phyloP scores from a whole-genome alignment of 2,888 invertebrate genomes.

The Ophion ellenae region DNA sequence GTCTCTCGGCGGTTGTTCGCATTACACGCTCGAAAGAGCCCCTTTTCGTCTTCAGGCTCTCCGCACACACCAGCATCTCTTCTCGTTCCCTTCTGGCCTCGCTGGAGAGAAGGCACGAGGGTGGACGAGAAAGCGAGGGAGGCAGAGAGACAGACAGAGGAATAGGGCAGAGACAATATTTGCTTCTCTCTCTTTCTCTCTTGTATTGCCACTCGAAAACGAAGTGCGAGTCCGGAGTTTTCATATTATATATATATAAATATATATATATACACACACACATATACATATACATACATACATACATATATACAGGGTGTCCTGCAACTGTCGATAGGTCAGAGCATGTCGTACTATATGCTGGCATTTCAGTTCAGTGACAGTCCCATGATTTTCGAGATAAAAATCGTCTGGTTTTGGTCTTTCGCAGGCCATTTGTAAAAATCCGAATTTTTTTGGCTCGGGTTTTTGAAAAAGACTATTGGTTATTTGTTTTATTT shows the following conservation, averaged over 20 bases:
- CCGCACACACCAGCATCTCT: constrained; percentile 32
- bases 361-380: no score
- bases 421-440: no score
- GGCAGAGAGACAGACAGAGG: not conserved
- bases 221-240: constrained; percentile 57
- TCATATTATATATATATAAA: constrained; percentile 59
- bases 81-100: constrained; percentile 58
- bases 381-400: no score
- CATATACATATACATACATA: no score
- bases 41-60: constrained; percentile 45
- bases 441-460: no score
- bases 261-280: not conserved
- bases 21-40: constrained; percentile 65
- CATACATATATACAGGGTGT: no score
- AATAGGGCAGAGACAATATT: constrained; percentile 2
- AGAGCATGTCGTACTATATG: no score
- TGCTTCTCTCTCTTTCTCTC: constrained; percentile 17
- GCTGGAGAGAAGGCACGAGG: constrained; percentile 10
- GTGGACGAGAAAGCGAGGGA: not conserved
- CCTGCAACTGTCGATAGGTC: no score
- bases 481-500: no score
- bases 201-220: constrained; percentile 63
- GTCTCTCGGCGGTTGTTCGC: constrained; percentile 55
- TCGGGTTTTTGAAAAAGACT: no score
- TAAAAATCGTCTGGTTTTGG: no score